Base-by-base conservation (phyloP, 1,140 invertebrate species). In the Mizuhopecten yessoensis region DNA sequence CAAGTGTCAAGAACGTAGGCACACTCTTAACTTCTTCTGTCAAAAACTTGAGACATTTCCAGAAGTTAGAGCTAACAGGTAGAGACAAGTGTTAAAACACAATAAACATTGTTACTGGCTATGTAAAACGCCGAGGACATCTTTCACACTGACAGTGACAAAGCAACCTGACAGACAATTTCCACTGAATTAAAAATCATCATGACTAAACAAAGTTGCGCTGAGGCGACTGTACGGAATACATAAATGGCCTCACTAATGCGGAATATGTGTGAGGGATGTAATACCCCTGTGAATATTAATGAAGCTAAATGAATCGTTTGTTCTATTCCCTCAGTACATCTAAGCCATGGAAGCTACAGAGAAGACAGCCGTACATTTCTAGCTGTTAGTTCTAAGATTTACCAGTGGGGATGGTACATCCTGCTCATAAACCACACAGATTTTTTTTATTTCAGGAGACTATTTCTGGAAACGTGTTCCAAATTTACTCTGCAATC, bases 101-200 rank as follows among this genome's bases (percentile, higher is more conserved):
- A 9, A 49, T 15, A 49, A 75, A 29, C 57, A 29, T 3, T 2
- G 57, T 75, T 75, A 5, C 57, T n/a, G 23, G n/a, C 57, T 3
- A 29, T 29, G 57, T 75, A 29, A n/a, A 29, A 7, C 0, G n/a
- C 29, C 57, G n/a, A 75, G 29, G 57, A 75, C 57, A 75, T 29
- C 29, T 75, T 29, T 75, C 57, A 29, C 57, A 75, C 57, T 29
- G n/a, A 13, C 57, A 17, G 57, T 75, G 57, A 23, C 57, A 75
- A 75, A n/a, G 57, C n/a, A n/a, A 75, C 57, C 0, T 75, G 57
- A 75, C 57, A 75, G 57, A 75, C 57, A n/a, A 75, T n/a, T 75
- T 29, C 57, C 0, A 75, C 57, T 29, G 23, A 75, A 75, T 75
- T 75, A 75, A 75, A 75, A 75, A 75, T 29, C 57, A 5, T 9